Conservation (phyloP, 2,888 invertebrate genomes). For the Spodoptera littoralis region DNA sequence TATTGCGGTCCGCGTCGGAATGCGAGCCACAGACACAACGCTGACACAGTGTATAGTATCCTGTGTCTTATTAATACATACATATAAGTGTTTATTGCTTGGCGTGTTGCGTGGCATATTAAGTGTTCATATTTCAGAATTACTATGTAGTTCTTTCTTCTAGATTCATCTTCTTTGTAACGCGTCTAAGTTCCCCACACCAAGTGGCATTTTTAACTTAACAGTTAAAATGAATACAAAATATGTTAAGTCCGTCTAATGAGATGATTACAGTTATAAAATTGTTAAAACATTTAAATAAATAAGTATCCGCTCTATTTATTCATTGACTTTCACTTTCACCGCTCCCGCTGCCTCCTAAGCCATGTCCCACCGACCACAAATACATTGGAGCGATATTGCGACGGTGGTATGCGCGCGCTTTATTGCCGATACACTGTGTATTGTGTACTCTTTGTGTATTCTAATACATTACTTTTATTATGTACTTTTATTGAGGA, state of each 20-base stretch:
- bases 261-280: no score
- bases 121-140: background rate
- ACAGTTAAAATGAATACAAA: no score
- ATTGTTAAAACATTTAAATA: no score
- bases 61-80: conserved; percentile 32
- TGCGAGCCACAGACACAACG: conserved; percentile 43
- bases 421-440: conserved; percentile 46
- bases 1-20: conserved; percentile 61
- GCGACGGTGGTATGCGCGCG: conserved; percentile 25
- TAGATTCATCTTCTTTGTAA: background rate
- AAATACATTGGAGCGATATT: conserved; percentile 36
- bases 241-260: no score
- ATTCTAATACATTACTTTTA: conserved; percentile 2
- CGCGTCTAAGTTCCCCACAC: no score
- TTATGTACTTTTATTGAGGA: conserved; percentile 11
- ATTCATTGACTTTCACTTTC: no score
- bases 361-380: background rate
- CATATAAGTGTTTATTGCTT: conserved; percentile 28
- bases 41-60: conserved; percentile 46
- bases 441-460: conserved; percentile 39
- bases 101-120: conserved; percentile 1
- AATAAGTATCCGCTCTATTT: no score
- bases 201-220: no score
- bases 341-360: conserved; percentile 7
- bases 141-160: background rate